Evolutionary conservation across 2,797 vertebrate genomes (phyloP).

Genomic region (Cygnus olor): DNA sequence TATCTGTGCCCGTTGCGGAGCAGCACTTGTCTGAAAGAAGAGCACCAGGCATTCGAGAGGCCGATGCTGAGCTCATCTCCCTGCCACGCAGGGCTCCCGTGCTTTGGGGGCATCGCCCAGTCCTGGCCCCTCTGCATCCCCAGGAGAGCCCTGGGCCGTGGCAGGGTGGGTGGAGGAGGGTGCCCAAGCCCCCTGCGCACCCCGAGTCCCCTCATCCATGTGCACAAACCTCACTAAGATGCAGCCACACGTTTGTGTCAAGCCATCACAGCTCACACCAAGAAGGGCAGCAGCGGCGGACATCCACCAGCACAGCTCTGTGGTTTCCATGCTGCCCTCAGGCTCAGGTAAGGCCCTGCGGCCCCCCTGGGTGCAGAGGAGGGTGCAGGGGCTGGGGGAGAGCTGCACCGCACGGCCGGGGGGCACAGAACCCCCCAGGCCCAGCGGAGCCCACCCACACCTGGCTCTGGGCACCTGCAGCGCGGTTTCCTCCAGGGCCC

Average conservation of each 20-base stretch:
- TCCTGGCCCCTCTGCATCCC: too few relatives aligned
- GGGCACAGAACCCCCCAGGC: not conserved
- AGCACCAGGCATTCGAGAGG: not conserved
- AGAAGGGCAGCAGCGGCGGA: not conserved
- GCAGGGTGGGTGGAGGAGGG: too few relatives aligned
- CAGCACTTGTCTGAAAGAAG: not conserved
- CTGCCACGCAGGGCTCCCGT: accelerated
- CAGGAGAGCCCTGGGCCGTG: too few relatives aligned
- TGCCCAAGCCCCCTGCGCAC: too few relatives aligned
- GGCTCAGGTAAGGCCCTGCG: not conserved
- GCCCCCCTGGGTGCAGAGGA: too few relatives aligned
- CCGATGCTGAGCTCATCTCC: not conserved
- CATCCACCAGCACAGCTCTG: not conserved
- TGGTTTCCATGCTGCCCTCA: not conserved
- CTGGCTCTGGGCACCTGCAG: not conserved
- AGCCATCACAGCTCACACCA: not conserved
- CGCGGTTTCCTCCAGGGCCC: too few relatives aligned
- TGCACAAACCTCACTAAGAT: not conserved
- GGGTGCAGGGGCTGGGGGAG: too few relatives aligned
- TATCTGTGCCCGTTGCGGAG: not conserved
- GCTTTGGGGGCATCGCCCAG: too few relatives aligned
- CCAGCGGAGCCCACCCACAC: not conserved
- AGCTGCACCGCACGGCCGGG: too few relatives aligned
- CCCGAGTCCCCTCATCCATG: accelerated
- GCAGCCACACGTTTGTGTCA: not conserved